phyloP scores from a whole-genome alignment of 2,888 invertebrate species.

The Crematogaster levior region DNA sequence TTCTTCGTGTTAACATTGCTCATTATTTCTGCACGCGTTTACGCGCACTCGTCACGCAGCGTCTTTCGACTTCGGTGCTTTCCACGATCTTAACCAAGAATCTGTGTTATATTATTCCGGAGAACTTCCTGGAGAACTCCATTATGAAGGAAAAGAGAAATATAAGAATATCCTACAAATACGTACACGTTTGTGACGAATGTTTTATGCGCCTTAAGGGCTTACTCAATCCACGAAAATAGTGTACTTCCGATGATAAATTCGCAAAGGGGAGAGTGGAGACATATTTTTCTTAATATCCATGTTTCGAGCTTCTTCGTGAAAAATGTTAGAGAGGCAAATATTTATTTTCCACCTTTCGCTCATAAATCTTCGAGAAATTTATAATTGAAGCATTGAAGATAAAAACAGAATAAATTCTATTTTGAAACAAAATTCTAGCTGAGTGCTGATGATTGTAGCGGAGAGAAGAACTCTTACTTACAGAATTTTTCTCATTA shows the following conservation, averaged over 20 bases:
- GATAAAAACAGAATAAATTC: background rate
- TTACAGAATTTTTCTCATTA: background rate
- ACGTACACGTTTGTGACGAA: conserved; percentile 9
- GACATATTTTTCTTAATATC: conserved; percentile 7
- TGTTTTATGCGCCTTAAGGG: background rate
- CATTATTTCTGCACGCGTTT: background rate
- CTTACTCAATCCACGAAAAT: background rate
- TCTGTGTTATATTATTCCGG: conserved; percentile 30
- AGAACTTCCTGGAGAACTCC: background rate
- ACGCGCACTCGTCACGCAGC: background rate
- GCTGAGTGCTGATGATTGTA: background rate
- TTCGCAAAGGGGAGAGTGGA: background rate
- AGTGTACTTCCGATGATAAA: background rate
- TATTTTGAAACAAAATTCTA: conserved; percentile 8
- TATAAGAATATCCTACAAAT: conserved; percentile 21
- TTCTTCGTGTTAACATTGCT: background rate
- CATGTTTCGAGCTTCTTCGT: background rate
- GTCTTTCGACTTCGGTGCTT: conserved; percentile 12
- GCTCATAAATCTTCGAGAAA: background rate
- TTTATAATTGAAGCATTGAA: background rate
- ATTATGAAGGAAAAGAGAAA: conserved; percentile 10
- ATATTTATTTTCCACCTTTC: background rate
- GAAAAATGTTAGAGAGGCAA: background rate
- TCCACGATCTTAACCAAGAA: background rate
- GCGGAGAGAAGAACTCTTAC: background rate